These are phyloP conservation scores for Protonibea diacanthus DNA, from an alignment of 2,797 vertebrate genomes.

Conservation along the genomic window DNA sequence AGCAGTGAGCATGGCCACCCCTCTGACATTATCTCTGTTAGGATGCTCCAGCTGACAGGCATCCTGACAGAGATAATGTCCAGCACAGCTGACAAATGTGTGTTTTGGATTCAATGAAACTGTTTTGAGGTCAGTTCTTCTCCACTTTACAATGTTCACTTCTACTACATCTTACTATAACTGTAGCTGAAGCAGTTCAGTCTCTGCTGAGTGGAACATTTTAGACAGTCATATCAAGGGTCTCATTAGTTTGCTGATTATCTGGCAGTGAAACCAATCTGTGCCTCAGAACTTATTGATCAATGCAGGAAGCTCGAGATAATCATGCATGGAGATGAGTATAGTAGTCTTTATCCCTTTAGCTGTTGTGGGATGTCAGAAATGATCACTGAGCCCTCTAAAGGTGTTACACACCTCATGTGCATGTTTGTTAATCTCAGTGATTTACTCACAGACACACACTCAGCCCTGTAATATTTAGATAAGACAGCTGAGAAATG, in stretches of 20 bases:
- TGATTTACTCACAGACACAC: neutral
- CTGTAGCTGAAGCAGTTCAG: neutral
- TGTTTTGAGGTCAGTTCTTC: neutral
- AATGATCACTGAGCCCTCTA: neutral
- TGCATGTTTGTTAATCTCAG: constrained; percentile 18
- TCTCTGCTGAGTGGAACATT: constrained; percentile 3
- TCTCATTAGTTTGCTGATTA: no score
- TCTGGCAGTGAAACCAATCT: no score
- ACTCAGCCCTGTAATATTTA: no score
- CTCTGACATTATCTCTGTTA: constrained; percentile 29
- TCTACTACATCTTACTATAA: neutral
- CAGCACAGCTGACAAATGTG: neutral
- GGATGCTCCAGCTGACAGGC: constrained; percentile 9
- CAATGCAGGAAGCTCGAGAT: no score
- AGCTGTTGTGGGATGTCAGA: constrained; percentile 1
- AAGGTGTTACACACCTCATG: constrained; percentile 8
- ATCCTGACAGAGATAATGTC: constrained; percentile 20
- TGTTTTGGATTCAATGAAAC: neutral
- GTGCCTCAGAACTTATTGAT: no score
- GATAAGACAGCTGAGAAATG: no score
- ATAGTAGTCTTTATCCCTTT: neutral
- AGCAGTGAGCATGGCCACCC: constrained; percentile 16
- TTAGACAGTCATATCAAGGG: neutral
- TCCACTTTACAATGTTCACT: neutral
- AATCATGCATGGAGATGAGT: neutral